Conservation (phyloP, 2,113 vertebrate species). For the Rhabdomys dilectus region DNA sequence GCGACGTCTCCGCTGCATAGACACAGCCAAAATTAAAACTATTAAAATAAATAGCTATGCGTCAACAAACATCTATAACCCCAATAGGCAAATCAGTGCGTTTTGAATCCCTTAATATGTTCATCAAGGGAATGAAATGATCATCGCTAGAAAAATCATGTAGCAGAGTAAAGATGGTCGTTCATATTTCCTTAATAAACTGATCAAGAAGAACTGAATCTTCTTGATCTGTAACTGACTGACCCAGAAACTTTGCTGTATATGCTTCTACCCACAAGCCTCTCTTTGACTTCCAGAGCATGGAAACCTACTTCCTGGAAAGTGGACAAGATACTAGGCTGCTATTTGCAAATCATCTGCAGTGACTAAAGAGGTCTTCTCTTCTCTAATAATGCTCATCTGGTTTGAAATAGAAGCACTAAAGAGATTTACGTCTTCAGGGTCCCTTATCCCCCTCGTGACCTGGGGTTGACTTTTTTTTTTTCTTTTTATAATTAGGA, state of each 20-base stretch:
- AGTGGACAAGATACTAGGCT: neutral
- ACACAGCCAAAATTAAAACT: neutral
- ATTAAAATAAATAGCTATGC: neutral
- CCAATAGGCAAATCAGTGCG: neutral
- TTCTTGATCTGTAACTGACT: neutral
- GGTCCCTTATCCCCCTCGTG: neutral
- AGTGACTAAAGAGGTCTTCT: neutral
- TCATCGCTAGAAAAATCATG: constrained; percentile 19
- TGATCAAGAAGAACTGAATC: neutral
- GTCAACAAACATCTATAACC: neutral
- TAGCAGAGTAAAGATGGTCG: neutral
- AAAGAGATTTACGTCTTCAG: neutral
- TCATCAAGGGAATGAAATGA: neutral
- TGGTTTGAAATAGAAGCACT: neutral
- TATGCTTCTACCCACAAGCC: neutral
- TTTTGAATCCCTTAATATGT: constrained; percentile 24
- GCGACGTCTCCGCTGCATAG: neutral
- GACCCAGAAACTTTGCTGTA: neutral
- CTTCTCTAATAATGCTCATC: neutral
- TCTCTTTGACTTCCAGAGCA: neutral
- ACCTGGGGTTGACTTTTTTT: neutral
- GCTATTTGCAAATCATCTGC: neutral
- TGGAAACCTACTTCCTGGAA: neutral
- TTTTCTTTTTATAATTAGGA: neutral
- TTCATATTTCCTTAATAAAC: constrained; percentile 43